Evolutionary conservation across 1,140 invertebrate species (phyloP).

Genomic region (Bombus waltoni): DNA sequence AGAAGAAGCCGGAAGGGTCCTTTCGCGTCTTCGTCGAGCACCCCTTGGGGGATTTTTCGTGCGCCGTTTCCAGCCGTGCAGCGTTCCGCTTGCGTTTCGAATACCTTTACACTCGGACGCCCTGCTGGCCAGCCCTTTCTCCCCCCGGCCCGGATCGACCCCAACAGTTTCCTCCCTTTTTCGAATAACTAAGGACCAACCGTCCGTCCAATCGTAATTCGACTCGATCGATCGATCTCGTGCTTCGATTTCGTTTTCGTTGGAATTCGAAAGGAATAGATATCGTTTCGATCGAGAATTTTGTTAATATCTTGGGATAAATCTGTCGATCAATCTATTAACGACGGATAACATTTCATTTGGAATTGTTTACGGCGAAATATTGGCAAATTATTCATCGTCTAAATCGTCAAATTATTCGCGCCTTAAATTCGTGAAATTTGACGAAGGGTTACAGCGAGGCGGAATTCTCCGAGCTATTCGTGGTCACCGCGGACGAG

Average conservation of each 20-base stretch:
- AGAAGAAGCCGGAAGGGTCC: slow-evolving; percentile 67
- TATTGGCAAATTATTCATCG: too few relatives aligned
- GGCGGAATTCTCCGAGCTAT: not conserved
- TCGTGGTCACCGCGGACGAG: not conserved
- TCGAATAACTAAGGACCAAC: slow-evolving; percentile 44
- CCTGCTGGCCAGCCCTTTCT: slow-evolving; percentile 65
- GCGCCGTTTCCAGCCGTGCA: slow-evolving; percentile 56
- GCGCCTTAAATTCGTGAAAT: not conserved
- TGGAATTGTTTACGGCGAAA: too few relatives aligned
- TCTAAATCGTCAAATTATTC: not conserved
- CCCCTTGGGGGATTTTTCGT: slow-evolving; percentile 75
- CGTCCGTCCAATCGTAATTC: slow-evolving; percentile 57
- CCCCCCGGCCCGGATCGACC: slow-evolving; percentile 38
- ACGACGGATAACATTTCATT: too few relatives aligned
- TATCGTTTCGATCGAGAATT: not conserved
- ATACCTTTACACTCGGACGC: slow-evolving; percentile 82
- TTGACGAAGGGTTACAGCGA: slow-evolving; percentile 9
- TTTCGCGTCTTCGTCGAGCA: slow-evolving; percentile 69
- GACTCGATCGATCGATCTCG: slow-evolving; percentile 17
- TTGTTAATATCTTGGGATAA: too few relatives aligned
- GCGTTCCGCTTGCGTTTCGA: slow-evolving; percentile 68
- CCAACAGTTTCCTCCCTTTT: slow-evolving; percentile 44
- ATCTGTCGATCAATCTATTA: too few relatives aligned
- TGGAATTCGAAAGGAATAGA: not conserved
- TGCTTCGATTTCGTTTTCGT: not conserved